These are phyloP conservation scores for Trachelus tabidus DNA, from an alignment of 2,888 invertebrate genomes.

Conservation along the genomic window DNA sequence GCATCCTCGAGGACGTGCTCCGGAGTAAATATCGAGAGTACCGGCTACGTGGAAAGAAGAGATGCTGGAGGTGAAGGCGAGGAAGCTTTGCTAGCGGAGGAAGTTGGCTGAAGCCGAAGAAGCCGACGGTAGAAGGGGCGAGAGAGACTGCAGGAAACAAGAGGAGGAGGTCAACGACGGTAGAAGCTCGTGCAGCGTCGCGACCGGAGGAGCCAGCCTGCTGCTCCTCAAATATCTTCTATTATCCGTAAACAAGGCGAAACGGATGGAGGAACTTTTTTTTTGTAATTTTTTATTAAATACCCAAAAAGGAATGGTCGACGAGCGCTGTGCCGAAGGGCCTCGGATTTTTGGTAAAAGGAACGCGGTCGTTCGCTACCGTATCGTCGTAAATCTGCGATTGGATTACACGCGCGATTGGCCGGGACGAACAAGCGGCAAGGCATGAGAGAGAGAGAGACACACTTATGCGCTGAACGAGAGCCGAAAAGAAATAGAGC, in stretches of 20 bases:
- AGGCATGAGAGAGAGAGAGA: neutral
- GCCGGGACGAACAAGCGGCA: neutral
- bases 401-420: neutral
- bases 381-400: neutral
- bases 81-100: neutral
- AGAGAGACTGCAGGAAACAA: neutral
- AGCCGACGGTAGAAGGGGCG: neutral
- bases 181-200: neutral
- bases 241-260: neutral
- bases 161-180: neutral
- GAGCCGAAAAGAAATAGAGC: neutral
- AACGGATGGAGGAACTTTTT: slow-evolving; percentile 1
- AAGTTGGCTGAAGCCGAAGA: neutral
- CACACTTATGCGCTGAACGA: neutral
- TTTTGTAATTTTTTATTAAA: neutral
- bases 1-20: neutral
- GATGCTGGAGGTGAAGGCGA: neutral
- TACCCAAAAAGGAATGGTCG: neutral
- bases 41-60: neutral
- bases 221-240: neutral
- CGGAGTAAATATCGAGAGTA: neutral
- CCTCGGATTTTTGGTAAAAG: neutral
- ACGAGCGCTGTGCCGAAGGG: neutral
- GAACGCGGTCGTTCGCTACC: neutral
- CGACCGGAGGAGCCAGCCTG: neutral